Conservation (phyloP, 2,888 invertebrate genomes). For the Nomada fabriciana region DNA sequence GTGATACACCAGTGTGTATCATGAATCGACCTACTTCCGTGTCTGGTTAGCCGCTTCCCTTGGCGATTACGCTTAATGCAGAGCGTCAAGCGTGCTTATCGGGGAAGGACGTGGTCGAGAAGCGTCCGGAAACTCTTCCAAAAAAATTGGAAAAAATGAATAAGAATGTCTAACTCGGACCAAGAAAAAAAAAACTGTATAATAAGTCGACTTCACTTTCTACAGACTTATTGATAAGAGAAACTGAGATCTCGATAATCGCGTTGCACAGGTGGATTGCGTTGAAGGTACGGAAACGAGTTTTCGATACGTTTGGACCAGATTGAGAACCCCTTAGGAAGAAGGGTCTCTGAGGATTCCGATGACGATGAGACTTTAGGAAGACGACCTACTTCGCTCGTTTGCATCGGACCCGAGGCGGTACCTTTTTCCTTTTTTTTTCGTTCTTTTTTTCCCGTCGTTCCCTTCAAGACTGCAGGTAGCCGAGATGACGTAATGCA, state of each 20-base stretch:
- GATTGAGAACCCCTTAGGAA: constrained; percentile 52
- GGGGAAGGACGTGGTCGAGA: constrained; percentile 70
- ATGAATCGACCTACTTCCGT: constrained; percentile 67
- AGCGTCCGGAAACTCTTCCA: constrained; percentile 53
- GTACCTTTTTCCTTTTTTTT: constrained; percentile 58
- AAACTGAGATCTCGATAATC: neutral
- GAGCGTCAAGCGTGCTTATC: constrained; percentile 58
- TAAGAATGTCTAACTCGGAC: constrained; percentile 5
- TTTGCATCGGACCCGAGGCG: constrained; percentile 66
- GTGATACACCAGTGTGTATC: constrained; percentile 15
- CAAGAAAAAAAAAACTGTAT: neutral
- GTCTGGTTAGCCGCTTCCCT: constrained; percentile 78
- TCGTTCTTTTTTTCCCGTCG: constrained; percentile 23
- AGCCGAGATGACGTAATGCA: constrained; percentile 66
- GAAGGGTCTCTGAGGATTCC: constrained; percentile 61
- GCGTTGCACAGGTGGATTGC: neutral
- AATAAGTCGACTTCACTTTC: neutral
- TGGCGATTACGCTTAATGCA: constrained; percentile 62
- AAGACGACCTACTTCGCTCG: constrained; percentile 64
- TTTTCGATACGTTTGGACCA: constrained; percentile 7
- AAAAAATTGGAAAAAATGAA: constrained; percentile 13
- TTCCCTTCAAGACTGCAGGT: constrained; percentile 61
- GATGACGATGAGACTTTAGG: constrained; percentile 65
- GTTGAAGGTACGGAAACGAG: no score
- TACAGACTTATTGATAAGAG: neutral